phyloP scores from a whole-genome alignment of 2,888 invertebrate genomes.

The Trilocha varians region DNA sequence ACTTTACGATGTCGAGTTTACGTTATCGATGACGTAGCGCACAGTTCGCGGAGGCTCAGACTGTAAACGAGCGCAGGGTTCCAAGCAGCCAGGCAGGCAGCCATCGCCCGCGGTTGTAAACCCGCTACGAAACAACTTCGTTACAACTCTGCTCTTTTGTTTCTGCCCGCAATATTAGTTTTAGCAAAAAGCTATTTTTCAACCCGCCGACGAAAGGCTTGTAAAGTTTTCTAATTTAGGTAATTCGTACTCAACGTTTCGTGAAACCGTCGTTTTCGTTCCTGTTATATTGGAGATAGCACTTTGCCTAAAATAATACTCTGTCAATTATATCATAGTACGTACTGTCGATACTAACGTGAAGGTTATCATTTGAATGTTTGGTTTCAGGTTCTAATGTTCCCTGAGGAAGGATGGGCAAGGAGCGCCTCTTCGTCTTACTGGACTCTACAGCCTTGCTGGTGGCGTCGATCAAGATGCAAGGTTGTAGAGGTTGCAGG shows the following conservation, averaged over 20 bases:
- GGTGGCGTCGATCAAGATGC: slow-evolving; percentile 89
- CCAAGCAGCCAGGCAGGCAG: slow-evolving; percentile 31
- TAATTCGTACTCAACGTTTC: slow-evolving; percentile 56
- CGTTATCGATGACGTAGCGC: slow-evolving; percentile 49
- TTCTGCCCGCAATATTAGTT: slow-evolving; percentile 68
- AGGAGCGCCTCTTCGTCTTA: slow-evolving; percentile 88
- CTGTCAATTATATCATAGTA: slow-evolving; percentile 6
- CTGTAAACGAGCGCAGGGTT: slow-evolving; percentile 37
- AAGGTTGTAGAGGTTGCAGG: slow-evolving; percentile 89
- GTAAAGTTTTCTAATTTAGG: slow-evolving; percentile 69
- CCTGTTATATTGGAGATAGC: slow-evolving; percentile 40
- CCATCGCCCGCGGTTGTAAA: slow-evolving; percentile 55
- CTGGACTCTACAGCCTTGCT: slow-evolving; percentile 89
- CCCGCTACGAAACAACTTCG: slow-evolving; percentile 62
- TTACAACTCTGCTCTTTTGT: slow-evolving; percentile 64
- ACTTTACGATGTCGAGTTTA: slow-evolving; percentile 55
- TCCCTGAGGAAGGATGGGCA: slow-evolving; percentile 92
- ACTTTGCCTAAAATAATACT: slow-evolving; percentile 37
- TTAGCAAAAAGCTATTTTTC: slow-evolving; percentile 71
- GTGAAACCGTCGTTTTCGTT: slow-evolving; percentile 32
- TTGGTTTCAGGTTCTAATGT: slow-evolving; percentile 80
- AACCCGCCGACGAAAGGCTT: slow-evolving; percentile 58
- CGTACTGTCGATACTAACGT: neutral
- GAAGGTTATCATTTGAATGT: slow-evolving; percentile 2
- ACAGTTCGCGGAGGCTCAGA: slow-evolving; percentile 32